A percentile compares a stretch with the other conserved stretches of the same genome.
Conservation (phyloP, 92 coral and sea anemone species). For the Micromussa lordhowensis region DNA sequence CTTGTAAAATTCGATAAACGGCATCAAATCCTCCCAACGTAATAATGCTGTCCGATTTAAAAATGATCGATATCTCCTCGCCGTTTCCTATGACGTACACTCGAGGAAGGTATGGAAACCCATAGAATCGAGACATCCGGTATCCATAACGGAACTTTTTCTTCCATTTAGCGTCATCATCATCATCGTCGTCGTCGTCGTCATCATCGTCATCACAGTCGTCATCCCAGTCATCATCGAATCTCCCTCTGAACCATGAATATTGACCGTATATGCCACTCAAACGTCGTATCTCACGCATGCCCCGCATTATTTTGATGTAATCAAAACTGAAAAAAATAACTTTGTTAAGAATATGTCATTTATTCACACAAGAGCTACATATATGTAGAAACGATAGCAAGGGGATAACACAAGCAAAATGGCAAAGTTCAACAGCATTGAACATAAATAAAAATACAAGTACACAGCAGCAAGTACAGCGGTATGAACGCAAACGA, state of each 20-base stretch:
- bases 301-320: conserved; percentile 22
- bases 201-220: conserved; percentile 37
- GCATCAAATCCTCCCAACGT: conserved; percentile 31
- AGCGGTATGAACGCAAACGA: neutral
- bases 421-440: neutral
- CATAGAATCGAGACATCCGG: conserved; percentile 8
- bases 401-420: neutral
- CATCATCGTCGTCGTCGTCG: conserved; percentile 40
- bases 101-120: conserved; percentile 33
- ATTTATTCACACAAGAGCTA: neutral
- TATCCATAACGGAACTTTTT: conserved; percentile 19
- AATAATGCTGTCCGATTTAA: conserved; percentile 30
- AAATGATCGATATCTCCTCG: conserved; percentile 23
- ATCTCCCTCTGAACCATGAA: conserved; percentile 9
- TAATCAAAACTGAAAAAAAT: neutral
- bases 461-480: neutral
- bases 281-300: conserved; percentile 21
- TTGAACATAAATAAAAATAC: neutral
- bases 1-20: conserved; percentile 21
- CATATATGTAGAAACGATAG: neutral
- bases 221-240: conserved; percentile 17
- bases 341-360: neutral
- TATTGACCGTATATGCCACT: conserved; percentile 27
- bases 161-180: conserved; percentile 1
- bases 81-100: conserved; percentile 32